Evolutionary conservation across 2,888 invertebrate genomes (phyloP), one percentile per base, ranked within the genome.

Genomic region (Xylota segnis): DNA sequence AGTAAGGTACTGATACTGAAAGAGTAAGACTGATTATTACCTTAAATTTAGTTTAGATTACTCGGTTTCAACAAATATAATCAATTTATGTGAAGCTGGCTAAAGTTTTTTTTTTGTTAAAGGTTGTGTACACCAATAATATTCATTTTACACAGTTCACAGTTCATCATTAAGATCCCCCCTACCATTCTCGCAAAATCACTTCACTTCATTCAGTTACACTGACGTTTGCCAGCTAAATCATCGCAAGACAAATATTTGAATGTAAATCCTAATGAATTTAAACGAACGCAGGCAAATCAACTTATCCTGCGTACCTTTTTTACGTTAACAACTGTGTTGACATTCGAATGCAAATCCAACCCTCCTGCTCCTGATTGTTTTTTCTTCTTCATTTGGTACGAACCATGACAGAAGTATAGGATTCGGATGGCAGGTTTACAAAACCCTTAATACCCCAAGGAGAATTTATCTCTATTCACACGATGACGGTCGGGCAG

Each of bases 171-270:
- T 29, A 34, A 71, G 37, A 34, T 34, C 58, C 58, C 71, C 71
- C 71, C 59, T 50, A 27, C 71, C 71, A 50, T 12, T 16, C 4
- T 34, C 32, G 14, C 5, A 37, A 9, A 23, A 9, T 65, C 71
- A 54, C 34, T 68, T 75, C 74, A 58, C 32, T 71, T 52, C 43
- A 77, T 66, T 43, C 43, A 37, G 61, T 50, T 74, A 63, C 63
- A 61, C n/a, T 79, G 61, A 79, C 66, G 43, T 47, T 59, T 61
- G 77, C 58, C 61, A 61, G 32, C 52, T 77, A 77, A 68, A 76
- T 82, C 72, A 81, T 82, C 86, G 50, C 82, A 77, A 43, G 71
- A 50, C 82, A 86, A 86, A 86, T 86, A 86, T 86, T 86, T 86
- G 50, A 54, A 77, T 81, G 54, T 72, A 68, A 81, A 61, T 82